phyloP scores from a whole-genome alignment of 2,888 invertebrate species.

The Himalopsyche anomala region DNA sequence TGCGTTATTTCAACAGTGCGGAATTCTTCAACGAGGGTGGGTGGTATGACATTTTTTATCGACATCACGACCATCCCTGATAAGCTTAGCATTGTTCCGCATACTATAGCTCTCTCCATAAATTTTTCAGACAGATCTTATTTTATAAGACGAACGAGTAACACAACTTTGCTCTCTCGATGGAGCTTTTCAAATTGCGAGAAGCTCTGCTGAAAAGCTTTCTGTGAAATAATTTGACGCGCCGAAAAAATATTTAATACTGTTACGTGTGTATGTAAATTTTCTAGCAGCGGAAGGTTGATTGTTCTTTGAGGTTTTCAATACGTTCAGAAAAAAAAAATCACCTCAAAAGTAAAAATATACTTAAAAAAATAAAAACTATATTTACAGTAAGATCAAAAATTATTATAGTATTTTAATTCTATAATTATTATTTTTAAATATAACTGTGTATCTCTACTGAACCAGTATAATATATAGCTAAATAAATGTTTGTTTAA shows the following conservation, averaged over 20 bases:
- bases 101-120: slow-evolving; percentile 47
- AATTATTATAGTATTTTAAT: too few relatives aligned
- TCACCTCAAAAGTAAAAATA: too few relatives aligned
- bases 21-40: too few relatives aligned
- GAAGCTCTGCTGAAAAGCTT: slow-evolving; percentile 5
- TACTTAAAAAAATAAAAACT: too few relatives aligned
- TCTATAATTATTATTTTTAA: too few relatives aligned
- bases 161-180: slow-evolving; percentile 55
- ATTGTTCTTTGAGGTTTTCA: slow-evolving; percentile 11
- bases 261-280: slow-evolving; percentile 17
- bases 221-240: slow-evolving; percentile 20
- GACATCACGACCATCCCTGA: slow-evolving; percentile 5
- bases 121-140: slow-evolving; percentile 59
- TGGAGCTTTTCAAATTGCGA: neutral
- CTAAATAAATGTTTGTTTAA: too few relatives aligned
- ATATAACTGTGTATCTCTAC: too few relatives aligned
- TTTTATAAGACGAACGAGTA: slow-evolving; percentile 58
- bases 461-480: too few relatives aligned
- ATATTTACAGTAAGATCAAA: too few relatives aligned
- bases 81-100: neutral
- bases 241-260: slow-evolving; percentile 16
- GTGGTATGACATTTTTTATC: neutral
- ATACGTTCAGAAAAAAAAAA: neutral
- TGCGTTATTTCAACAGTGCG: too few relatives aligned
- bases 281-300: neutral